A percentile compares a stretch with the other conserved stretches of the same genome.
phyloP scores from a whole-genome alignment of 1,140 invertebrate species.

The Propsilocerus akamusi region DNA sequence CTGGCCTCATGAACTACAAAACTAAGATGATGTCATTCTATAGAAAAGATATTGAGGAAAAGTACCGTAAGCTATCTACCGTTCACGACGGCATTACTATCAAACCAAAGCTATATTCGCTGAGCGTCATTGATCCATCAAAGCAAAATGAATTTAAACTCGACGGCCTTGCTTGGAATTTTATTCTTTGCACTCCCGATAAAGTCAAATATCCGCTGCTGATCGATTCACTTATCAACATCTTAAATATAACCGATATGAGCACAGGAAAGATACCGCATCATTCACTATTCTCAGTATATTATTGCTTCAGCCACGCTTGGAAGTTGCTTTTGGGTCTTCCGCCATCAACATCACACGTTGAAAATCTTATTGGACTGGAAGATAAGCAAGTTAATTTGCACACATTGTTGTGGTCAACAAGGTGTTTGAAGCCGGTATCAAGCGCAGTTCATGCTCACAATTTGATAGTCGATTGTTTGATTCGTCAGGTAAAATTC shows the following conservation, averaged over 20 bases:
- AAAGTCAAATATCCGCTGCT: conserved; percentile 75
- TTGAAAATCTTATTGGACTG: conserved; percentile 55
- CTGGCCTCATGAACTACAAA: conserved; percentile 17
- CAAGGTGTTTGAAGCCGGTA: conserved; percentile 15
- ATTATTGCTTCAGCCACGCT: conserved; percentile 63
- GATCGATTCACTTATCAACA: conserved; percentile 67
- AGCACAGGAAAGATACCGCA: conserved; percentile 36
- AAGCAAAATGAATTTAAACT: conserved; percentile 61
- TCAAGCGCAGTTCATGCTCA: conserved; percentile 11
- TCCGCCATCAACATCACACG: conserved; percentile 72
- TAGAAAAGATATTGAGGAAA: conserved; percentile 55
- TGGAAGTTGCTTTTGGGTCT: conserved; percentile 50
- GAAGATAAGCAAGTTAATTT: conserved; percentile 25
- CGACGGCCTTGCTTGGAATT: conserved; percentile 87
- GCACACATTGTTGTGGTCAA: conserved; percentile 32
- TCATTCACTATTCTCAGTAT: conserved; percentile 59
- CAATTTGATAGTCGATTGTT: conserved; percentile 21
- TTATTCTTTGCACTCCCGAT: conserved; percentile 76
- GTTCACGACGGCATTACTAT: conserved; percentile 13
- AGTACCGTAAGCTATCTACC: conserved; percentile 40
- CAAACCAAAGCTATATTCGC: conserved; percentile 22
- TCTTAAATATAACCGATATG: conserved; percentile 52
- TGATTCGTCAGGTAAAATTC: conserved; percentile 17
- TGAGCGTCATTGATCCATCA: conserved; percentile 13
- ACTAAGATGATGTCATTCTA: conserved; percentile 19